Evolutionary conservation across 2,888 invertebrate genomes (phyloP).

Genomic region (Andrena marginata): DNA sequence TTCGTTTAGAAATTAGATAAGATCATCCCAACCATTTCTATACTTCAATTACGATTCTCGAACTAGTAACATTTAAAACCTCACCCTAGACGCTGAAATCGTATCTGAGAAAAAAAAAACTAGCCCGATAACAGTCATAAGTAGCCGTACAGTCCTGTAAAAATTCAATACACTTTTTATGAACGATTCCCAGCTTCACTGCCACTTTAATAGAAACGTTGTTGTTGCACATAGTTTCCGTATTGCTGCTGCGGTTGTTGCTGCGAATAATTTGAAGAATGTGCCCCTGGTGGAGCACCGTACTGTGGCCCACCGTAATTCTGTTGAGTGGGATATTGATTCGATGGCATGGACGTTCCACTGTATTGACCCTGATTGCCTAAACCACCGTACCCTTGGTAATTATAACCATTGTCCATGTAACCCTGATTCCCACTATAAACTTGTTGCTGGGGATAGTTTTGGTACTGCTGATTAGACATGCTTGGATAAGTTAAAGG

Average conservation of each 20-base stretch:
- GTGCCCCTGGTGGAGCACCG: constrained; percentile 67
- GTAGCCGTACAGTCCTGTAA: constrained; percentile 22
- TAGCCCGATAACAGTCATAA: constrained; percentile 40
- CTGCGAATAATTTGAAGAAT: constrained; percentile 74
- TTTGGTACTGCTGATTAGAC: constrained; percentile 73
- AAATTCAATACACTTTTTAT: constrained; percentile 11
- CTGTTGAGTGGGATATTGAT: constrained; percentile 74
- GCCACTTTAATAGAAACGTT: constrained; percentile 80
- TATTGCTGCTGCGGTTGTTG: constrained; percentile 77
- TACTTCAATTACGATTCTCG: constrained; percentile 10
- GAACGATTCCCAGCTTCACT: not conserved
- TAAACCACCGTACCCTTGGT: constrained; percentile 76
- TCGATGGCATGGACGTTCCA: constrained; percentile 66
- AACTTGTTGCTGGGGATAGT: constrained; percentile 74
- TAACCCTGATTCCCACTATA: constrained; percentile 75
- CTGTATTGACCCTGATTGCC: constrained; percentile 75
- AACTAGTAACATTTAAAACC: constrained; percentile 37
- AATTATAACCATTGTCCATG: constrained; percentile 82
- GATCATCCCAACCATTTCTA: constrained; percentile 46
- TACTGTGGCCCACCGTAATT: constrained; percentile 74
- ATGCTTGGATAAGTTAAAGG: constrained; percentile 70
- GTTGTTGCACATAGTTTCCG: constrained; percentile 80
- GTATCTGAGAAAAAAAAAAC: not conserved
- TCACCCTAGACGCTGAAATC: not conserved
- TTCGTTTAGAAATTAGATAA: constrained; percentile 13